These are phyloP conservation scores for Ecdyonurus torrentis DNA, from an alignment of 2,888 invertebrate genomes.

Conservation along the genomic window DNA sequence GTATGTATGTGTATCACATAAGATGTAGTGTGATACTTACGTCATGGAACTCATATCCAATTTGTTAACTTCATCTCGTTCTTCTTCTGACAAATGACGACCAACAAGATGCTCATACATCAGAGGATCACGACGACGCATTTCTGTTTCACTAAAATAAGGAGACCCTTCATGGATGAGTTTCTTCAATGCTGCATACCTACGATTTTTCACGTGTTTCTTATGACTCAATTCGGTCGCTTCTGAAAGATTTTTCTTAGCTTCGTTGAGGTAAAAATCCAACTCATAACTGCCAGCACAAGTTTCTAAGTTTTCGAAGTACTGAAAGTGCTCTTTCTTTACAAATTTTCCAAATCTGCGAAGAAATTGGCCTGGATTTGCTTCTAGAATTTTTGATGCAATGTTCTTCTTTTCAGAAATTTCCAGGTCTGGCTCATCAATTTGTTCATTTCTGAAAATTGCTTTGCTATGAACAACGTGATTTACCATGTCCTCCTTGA, in stretches of 20 bases:
- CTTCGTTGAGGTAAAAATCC: constrained; percentile 41
- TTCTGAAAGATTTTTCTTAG: constrained; percentile 37
- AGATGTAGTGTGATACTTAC: no score
- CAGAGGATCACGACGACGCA: constrained; percentile 82
- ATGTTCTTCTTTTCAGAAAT: constrained; percentile 50
- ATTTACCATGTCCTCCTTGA: constrained; percentile 42
- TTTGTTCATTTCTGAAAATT: constrained; percentile 68
- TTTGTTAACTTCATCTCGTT: constrained; percentile 44
- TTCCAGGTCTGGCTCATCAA: constrained; percentile 56
- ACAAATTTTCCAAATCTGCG: constrained; percentile 59
- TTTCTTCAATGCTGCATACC: constrained; percentile 64
- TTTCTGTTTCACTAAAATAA: constrained; percentile 87
- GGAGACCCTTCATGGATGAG: constrained; percentile 44
- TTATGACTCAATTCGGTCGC: no score
- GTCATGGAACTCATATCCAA: constrained; percentile 13
- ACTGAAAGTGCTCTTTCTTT: constrained; percentile 45
- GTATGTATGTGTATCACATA: no score
- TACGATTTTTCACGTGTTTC: constrained; percentile 53
- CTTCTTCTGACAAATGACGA: constrained; percentile 61
- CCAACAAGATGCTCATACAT: constrained; percentile 83
- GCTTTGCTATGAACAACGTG: constrained; percentile 42
- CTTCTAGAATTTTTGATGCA: constrained; percentile 42
- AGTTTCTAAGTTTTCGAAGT: constrained; percentile 34
- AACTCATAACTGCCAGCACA: constrained; percentile 42
- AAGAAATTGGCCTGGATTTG: constrained; percentile 53